Conservation (phyloP, 2,888 invertebrate genomes). For the Andrena fulva region DNA sequence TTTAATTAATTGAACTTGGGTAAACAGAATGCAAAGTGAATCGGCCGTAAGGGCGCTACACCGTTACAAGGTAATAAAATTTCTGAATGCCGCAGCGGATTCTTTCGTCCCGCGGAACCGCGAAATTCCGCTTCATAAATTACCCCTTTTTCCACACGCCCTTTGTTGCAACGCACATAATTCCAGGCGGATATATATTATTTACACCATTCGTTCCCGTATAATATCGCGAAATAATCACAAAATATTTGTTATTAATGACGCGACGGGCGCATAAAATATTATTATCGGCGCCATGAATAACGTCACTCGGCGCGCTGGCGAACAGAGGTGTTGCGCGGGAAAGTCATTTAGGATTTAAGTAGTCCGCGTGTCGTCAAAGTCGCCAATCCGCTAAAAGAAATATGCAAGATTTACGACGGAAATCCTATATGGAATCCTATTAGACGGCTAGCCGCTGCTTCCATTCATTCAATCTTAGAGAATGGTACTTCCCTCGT, state of each 20-base stretch:
- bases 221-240: slow-evolving; percentile 51
- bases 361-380: neutral
- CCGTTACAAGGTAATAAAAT: slow-evolving; percentile 24
- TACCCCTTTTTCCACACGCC: slow-evolving; percentile 1
- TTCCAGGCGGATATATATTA: slow-evolving; percentile 14
- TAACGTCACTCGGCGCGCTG: neutral
- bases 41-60: neutral
- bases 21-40: slow-evolving; percentile 38
- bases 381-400: slow-evolving; percentile 8
- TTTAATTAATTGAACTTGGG: slow-evolving; percentile 47
- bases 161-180: slow-evolving; percentile 6
- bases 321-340: neutral
- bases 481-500: slow-evolving; percentile 49
- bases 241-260: slow-evolving; percentile 52
- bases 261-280: slow-evolving; percentile 27
- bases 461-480: slow-evolving; percentile 47
- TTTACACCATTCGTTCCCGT: slow-evolving; percentile 28
- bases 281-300: slow-evolving; percentile 33
- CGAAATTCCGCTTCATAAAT: slow-evolving; percentile 33
- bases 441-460: slow-evolving; percentile 30
- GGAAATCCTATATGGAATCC: slow-evolving; percentile 35
- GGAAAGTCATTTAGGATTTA: slow-evolving; percentile 10
- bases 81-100: neutral
- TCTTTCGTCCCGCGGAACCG: neutral
- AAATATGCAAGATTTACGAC: slow-evolving; percentile 27